Conservation (phyloP, 2,113 vertebrate genomes). For the Vicugna pacos region DNA sequence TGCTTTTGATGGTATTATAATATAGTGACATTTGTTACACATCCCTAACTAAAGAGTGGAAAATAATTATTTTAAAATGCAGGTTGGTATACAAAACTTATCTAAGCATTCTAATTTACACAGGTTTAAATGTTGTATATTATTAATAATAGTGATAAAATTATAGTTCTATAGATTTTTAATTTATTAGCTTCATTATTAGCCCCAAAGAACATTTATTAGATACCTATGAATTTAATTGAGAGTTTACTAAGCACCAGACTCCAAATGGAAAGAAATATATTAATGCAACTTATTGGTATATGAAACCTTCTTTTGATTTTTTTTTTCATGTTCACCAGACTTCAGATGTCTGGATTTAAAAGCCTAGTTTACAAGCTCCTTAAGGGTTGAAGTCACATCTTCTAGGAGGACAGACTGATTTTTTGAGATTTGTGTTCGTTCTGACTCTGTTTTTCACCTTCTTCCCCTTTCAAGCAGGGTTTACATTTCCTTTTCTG, state of each 20-base stretch:
- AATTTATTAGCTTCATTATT: conserved; percentile 39
- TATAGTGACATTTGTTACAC: background rate
- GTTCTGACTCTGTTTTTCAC: background rate
- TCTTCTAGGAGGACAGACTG: background rate
- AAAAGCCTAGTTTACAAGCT: background rate
- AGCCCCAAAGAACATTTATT: conserved; percentile 27
- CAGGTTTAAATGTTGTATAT: conserved; percentile 42
- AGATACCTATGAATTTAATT: conserved; percentile 3
- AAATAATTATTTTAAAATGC: conserved; percentile 30
- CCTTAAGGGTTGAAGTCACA: background rate
- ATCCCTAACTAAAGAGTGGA: conserved; percentile 17
- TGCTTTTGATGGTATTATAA: conserved; percentile 28
- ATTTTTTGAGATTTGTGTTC: conserved; percentile 28
- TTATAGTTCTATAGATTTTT: conserved; percentile 36
- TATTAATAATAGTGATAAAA: conserved; percentile 48
- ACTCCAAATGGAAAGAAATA: background rate
- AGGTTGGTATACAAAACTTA: conserved; percentile 47
- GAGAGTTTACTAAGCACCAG: conserved; percentile 17
- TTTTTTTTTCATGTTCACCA: background rate
- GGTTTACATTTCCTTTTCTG: background rate
- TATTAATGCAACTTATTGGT: background rate
- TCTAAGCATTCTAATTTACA: conserved; percentile 1
- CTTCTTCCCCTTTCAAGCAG: background rate
- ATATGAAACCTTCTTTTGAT: background rate
- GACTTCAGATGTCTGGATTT: conserved; percentile 6